A percentile compares a stretch with the other conserved stretches of the same genome.
Conservation (phyloP, 2,113 vertebrate genomes). For the Chunga burmeisteri region DNA sequence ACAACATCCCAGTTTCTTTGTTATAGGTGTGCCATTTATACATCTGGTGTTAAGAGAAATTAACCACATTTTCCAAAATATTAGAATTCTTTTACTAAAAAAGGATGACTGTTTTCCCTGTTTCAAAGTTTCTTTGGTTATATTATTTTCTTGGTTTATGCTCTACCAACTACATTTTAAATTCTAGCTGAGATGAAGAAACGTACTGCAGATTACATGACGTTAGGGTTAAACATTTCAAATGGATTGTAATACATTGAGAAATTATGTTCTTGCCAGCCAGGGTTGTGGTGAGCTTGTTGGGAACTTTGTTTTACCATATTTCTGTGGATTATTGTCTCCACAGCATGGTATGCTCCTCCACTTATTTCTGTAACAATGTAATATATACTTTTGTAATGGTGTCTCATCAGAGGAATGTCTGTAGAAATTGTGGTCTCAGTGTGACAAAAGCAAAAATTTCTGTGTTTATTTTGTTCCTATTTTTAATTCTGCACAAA, state of each 20-base stretch:
- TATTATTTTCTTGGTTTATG: not conserved
- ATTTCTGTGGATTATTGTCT: slow-evolving; percentile 13
- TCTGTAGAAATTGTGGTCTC: slow-evolving; percentile 36
- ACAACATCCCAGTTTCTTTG: not conserved
- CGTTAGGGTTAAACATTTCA: not conserved
- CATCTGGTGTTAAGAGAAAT: not conserved
- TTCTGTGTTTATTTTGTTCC: not conserved
- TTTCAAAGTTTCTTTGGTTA: not conserved
- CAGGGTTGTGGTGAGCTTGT: slow-evolving; percentile 21
- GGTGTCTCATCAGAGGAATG: not conserved
- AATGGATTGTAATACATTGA: not conserved
- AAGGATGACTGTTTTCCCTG: not conserved
- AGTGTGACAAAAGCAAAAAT: slow-evolving; percentile 1
- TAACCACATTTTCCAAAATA: not conserved
- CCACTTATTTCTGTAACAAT: not conserved
- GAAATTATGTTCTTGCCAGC: not conserved
- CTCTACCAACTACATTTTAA: not conserved
- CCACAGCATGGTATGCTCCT: not conserved
- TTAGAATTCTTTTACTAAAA: not conserved
- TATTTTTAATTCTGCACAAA: slow-evolving; percentile 1
- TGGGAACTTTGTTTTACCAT: slow-evolving; percentile 6
- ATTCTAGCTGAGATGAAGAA: not conserved
- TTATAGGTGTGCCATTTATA: not conserved
- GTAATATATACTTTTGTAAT: not conserved
- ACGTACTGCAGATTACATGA: not conserved